Evolutionary conservation across 2,888 invertebrate species (phyloP).

Genomic region (Salpingus planirostris): DNA sequence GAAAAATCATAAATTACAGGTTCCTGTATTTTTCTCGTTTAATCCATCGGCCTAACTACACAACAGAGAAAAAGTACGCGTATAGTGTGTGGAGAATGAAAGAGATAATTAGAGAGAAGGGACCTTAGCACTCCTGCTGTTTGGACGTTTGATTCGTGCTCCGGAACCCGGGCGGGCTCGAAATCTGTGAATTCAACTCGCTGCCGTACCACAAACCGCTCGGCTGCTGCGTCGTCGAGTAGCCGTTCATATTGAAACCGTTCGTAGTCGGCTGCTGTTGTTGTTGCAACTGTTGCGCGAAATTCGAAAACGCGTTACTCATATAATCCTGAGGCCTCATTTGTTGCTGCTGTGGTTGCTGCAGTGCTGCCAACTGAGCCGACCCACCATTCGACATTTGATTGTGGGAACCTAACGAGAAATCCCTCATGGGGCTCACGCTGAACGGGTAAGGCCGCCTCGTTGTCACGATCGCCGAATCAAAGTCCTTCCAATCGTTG

Average conservation of each 20-base stretch:
- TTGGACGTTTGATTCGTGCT: constrained; percentile 35
- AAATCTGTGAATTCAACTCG: constrained; percentile 38
- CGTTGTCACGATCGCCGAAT: constrained; percentile 83
- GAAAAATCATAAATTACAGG: no score
- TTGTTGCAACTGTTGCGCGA: constrained; percentile 32
- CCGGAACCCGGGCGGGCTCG: constrained; percentile 41
- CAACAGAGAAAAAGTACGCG: no score
- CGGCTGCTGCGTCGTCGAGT: constrained; percentile 1
- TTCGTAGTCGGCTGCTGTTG: constrained; percentile 14
- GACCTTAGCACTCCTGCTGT: constrained; percentile 41
- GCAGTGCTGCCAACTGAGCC: background rate
- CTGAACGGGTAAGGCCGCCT: constrained; percentile 49
- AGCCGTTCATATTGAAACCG: constrained; percentile 24
- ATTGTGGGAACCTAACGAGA: constrained; percentile 9
- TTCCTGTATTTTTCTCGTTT: no score
- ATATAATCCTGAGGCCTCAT: constrained; percentile 26
- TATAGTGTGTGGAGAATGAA: no score
- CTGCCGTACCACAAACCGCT: constrained; percentile 31
- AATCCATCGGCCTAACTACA: no score
- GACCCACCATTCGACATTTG: constrained; percentile 5
- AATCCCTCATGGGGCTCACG: constrained; percentile 37
- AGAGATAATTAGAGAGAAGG: no score
- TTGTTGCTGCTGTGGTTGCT: constrained; percentile 37
- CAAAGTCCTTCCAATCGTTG: constrained; percentile 84
- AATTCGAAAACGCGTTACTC: constrained; percentile 32